Evolutionary conservation across 2,797 vertebrate species (phyloP).

Genomic region (Syngnathus acus): DNA sequence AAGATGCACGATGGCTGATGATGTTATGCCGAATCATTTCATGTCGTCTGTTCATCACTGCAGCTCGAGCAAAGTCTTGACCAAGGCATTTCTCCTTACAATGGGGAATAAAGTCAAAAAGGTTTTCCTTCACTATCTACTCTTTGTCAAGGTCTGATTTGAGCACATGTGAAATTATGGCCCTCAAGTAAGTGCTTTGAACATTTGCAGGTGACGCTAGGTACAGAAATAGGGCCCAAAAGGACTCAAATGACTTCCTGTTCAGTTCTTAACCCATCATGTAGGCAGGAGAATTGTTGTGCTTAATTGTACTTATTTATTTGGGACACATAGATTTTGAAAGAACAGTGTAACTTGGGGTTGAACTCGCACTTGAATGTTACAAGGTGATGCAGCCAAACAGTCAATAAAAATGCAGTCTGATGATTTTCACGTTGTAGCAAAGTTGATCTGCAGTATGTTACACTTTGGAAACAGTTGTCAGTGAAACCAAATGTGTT

Average conservation of each 20-base stretch:
- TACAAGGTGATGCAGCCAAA: not conserved
- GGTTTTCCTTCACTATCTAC: too few species aligned
- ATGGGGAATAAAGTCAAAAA: too few species aligned
- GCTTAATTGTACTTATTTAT: not conserved
- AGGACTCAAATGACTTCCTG: not conserved
- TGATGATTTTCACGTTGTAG: not conserved
- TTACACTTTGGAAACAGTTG: slow-evolving; percentile 13
- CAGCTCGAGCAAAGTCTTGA: not conserved
- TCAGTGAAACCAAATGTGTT: slow-evolving; percentile 53
- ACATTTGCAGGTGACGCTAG: too few species aligned
- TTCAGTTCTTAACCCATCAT: not conserved
- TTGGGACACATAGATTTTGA: not conserved
- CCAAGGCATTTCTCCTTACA: not conserved
- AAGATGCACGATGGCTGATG: not conserved
- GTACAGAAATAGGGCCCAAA: too few species aligned
- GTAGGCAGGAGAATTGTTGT: not conserved
- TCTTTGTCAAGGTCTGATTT: too few species aligned
- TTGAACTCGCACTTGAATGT: not conserved
- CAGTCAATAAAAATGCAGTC: not conserved
- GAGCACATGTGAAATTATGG: too few species aligned
- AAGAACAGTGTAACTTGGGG: not conserved
- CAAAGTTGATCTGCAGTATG: slow-evolving; percentile 3
- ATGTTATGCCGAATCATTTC: not conserved
- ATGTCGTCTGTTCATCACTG: not conserved
- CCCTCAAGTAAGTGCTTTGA: too few species aligned